Percentiles rank a stretch among this genome's conserved stretches.
Conservation (phyloP, 2,113 vertebrate species). For the Ondatra zibethicus region DNA sequence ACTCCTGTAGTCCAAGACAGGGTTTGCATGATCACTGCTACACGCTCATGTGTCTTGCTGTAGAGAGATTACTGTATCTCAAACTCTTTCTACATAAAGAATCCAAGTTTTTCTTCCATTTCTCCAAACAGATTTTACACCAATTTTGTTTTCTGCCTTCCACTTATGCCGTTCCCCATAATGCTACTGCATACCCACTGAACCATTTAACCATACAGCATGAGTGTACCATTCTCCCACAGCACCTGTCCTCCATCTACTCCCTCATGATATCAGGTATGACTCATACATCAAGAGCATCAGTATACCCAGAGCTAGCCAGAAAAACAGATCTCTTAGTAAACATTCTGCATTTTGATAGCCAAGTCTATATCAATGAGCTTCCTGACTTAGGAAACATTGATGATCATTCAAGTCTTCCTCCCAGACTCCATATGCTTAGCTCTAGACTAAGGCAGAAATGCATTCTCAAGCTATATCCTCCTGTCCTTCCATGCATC, state of each 20-base stretch:
- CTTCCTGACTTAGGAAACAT: not conserved
- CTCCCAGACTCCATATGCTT: not conserved
- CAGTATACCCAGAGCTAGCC: too few relatives aligned
- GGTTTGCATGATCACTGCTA: not conserved
- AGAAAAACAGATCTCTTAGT: not conserved
- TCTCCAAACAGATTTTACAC: not conserved
- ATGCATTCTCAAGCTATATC: too few relatives aligned
- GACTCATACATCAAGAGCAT: not conserved
- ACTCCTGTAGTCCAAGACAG: not conserved
- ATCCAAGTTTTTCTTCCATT: not conserved
- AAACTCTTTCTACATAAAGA: not conserved
- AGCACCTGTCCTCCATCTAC: too few relatives aligned
- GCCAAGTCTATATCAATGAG: rapidly evolving
- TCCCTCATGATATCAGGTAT: too few relatives aligned
- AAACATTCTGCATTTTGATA: not conserved
- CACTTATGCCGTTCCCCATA: not conserved
- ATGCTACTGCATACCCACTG: not conserved
- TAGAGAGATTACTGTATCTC: rapidly evolving
- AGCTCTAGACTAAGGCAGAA: not conserved
- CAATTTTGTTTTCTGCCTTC: not conserved
- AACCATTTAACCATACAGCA: not conserved
- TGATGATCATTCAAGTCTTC: rapidly evolving
- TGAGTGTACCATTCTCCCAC: not conserved
- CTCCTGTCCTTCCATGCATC: too few relatives aligned
- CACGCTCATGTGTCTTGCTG: rapidly evolving